These are phyloP conservation scores for Hydra vulgaris DNA, from an alignment of 30 jellyfish, hydroid and myxozoan genomes.

Conservation along the genomic window DNA sequence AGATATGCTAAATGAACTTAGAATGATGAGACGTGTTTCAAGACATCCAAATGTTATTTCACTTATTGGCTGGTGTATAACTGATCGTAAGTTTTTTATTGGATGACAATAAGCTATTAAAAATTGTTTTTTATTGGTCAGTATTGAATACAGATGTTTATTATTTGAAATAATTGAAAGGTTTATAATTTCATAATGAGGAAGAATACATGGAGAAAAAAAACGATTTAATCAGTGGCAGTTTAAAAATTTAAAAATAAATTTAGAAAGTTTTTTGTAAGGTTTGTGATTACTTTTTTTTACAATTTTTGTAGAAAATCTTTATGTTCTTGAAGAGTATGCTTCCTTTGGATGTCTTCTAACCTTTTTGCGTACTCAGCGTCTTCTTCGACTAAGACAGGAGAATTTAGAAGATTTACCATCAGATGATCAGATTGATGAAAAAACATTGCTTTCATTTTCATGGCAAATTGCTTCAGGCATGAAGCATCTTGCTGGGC, in stretches of 20 bases:
- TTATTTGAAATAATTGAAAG: too few relatives aligned
- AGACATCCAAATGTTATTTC: constrained; percentile 76
- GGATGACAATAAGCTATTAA: not conserved
- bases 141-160: too few relatives aligned
- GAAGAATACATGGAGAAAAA: too few relatives aligned
- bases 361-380: constrained; percentile 40
- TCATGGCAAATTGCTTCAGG: constrained; percentile 94
- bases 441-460: constrained; percentile 39
- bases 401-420: constrained; percentile 28
- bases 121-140: too few relatives aligned
- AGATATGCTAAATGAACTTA: constrained; percentile 57
- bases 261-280: too few relatives aligned
- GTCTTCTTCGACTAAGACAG: constrained; percentile 4
- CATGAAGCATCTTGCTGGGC: constrained; percentile 63
- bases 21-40: constrained; percentile 55
- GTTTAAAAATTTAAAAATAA: too few relatives aligned
- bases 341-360: constrained; percentile 63
- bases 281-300: too few relatives aligned
- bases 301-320: constrained; percentile 42
- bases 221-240: too few relatives aligned
- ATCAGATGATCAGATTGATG: constrained; percentile 34
- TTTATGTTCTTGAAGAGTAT: constrained; percentile 67
- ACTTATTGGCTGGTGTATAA: constrained; percentile 78
- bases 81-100: constrained; percentile 40
- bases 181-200: too few relatives aligned